Conservation (phyloP, 2,888 invertebrate species). For the Dryobota labecula region DNA sequence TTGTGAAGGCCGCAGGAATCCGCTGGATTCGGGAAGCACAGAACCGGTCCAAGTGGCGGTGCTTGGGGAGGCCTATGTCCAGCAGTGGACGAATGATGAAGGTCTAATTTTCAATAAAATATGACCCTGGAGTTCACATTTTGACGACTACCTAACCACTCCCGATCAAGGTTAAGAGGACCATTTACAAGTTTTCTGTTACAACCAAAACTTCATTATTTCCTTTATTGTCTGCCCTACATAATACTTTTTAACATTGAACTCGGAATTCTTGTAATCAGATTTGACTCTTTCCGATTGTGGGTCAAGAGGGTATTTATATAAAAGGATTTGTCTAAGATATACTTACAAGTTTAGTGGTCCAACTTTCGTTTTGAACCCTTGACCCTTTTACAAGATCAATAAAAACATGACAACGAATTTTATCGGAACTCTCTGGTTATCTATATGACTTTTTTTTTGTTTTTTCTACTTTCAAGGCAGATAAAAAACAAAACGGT, state of each 20-base stretch:
- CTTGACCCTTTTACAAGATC: conserved; percentile 21
- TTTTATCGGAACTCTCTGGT: conserved; percentile 1
- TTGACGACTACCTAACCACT: background rate
- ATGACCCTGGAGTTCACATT: too few species aligned
- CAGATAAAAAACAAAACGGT: background rate
- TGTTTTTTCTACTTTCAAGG: background rate
- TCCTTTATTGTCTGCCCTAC: background rate
- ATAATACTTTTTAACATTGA: background rate
- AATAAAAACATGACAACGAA: conserved; percentile 26
- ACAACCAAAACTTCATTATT: background rate
- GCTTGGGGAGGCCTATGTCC: too few species aligned
- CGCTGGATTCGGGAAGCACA: too few species aligned
- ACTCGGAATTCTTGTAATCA: conserved; percentile 18
- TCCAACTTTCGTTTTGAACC: conserved; percentile 26
- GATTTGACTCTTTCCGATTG: conserved; percentile 21
- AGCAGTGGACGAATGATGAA: too few species aligned
- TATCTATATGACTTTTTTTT: background rate
- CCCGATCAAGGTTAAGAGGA: background rate
- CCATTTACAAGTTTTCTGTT: background rate
- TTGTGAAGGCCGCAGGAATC: too few species aligned
- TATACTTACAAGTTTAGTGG: conserved; percentile 10
- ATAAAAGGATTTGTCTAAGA: conserved; percentile 19
- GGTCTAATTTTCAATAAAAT: too few species aligned
- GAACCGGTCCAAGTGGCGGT: too few species aligned
- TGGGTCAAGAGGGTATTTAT: conserved; percentile 30